Conservation (phyloP, 1,140 invertebrate species). For the Drosophila teissieri region DNA sequence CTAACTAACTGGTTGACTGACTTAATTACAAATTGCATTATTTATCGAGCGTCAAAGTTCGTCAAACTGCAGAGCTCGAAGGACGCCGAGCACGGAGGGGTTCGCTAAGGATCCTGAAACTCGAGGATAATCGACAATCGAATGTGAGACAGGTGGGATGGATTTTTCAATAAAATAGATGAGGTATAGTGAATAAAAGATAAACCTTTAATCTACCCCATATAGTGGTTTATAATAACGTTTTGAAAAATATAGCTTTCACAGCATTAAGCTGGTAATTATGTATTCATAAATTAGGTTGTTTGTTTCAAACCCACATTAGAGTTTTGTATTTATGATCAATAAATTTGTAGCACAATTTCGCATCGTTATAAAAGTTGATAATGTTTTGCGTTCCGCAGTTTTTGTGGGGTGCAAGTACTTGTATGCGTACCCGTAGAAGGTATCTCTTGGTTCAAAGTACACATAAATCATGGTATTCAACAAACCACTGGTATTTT, state of each 20-base stretch:
- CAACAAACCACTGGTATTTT: background rate
- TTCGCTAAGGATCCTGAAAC: slow-evolving; percentile 3
- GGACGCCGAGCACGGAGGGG: background rate
- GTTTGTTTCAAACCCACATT: too few species aligned
- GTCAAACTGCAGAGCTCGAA: slow-evolving; percentile 64
- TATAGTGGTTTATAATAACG: background rate
- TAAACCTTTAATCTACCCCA: background rate
- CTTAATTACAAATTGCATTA: slow-evolving; percentile 83
- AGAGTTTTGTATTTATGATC: too few species aligned
- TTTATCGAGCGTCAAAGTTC: slow-evolving; percentile 79
- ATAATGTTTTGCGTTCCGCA: too few species aligned
- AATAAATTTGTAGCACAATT: too few species aligned
- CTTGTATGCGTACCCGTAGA: accelerated
- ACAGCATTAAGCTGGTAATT: background rate
- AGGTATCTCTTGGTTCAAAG: background rate
- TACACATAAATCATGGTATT: background rate
- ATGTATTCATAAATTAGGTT: background rate
- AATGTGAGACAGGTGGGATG: slow-evolving; percentile 5
- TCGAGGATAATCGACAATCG: slow-evolving; percentile 19
- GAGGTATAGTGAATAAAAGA: too few species aligned
- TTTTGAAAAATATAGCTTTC: background rate
- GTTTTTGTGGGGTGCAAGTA: background rate
- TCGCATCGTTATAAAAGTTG: too few species aligned
- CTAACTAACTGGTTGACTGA: slow-evolving; percentile 63
- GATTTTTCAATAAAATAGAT: background rate